Percentiles rank a stretch among this genome's conserved stretches.
phyloP scores from a whole-genome alignment of 2,797 vertebrate species.

The Fratercula arctica region DNA sequence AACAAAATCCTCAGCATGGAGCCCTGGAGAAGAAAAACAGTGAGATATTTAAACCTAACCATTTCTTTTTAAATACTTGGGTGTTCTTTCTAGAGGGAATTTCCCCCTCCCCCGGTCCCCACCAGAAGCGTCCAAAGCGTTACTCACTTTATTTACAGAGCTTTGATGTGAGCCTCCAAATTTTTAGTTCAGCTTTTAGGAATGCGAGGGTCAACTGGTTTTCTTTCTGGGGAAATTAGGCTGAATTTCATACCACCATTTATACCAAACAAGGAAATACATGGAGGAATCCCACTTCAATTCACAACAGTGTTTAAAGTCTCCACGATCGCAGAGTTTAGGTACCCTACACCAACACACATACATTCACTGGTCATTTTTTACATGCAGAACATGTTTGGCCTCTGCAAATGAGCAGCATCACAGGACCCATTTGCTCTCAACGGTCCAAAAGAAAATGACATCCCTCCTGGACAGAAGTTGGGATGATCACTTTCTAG shows the following conservation, averaged over 20 bases:
- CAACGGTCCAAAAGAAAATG: not conserved
- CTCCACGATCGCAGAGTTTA: not conserved
- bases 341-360: not conserved
- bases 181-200: conserved; percentile 80
- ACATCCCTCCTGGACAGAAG: not conserved
- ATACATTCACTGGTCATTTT: not conserved
- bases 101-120: conserved; percentile 42
- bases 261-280: conserved; percentile 71
- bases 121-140: conserved; percentile 80
- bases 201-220: conserved; percentile 79
- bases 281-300: conserved; percentile 15
- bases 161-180: conserved; percentile 84
- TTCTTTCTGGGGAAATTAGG: conserved; percentile 74
- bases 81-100: conserved; percentile 81
- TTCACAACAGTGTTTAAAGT: conserved; percentile 21
- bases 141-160: conserved; percentile 86
- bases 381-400: not conserved
- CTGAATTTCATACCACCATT: conserved; percentile 71
- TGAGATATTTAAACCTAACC: conserved; percentile 82
- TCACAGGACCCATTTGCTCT: not conserved
- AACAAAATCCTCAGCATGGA: conserved; percentile 88
- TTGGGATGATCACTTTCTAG: not conserved
- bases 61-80: conserved; percentile 88
- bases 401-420: not conserved
- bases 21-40: conserved; percentile 80